Conservation (phyloP, 2,797 vertebrate genomes). For the Mallotus villosus region DNA sequence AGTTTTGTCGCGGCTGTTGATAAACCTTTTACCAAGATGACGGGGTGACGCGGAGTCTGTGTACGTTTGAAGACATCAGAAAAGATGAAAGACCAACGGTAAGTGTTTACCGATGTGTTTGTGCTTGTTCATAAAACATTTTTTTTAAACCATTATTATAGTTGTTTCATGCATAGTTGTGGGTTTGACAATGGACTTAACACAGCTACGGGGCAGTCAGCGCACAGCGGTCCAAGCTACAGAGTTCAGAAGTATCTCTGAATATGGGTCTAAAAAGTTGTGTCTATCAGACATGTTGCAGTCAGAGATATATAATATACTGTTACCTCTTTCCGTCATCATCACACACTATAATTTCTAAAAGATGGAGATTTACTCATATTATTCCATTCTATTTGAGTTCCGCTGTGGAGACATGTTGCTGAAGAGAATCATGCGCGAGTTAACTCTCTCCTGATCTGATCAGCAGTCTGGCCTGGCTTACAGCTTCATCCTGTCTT, state of each 20-base stretch:
- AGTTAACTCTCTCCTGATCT: not conserved
- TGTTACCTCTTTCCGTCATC: too few relatives aligned
- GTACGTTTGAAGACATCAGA: slow-evolving; percentile 72
- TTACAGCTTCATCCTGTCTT: slow-evolving; percentile 29
- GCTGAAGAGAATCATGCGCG: not conserved
- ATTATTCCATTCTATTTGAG: not conserved
- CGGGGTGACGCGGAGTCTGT: slow-evolving; percentile 70
- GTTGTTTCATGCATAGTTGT: not conserved
- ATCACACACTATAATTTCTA: not conserved
- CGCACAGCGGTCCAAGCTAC: too few relatives aligned
- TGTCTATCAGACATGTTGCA: too few relatives aligned
- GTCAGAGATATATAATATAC: too few relatives aligned
- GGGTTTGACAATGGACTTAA: not conserved
- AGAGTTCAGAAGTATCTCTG: too few relatives aligned
- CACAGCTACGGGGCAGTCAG: not conserved
- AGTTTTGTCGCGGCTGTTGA: not conserved
- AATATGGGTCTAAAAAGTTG: too few relatives aligned
- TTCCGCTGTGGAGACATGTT: too few relatives aligned
- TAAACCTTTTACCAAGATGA: slow-evolving; percentile 61
- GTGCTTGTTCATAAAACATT: too few relatives aligned
- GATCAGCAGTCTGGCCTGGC: slow-evolving; percentile 2
- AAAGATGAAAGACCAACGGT: slow-evolving; percentile 61
- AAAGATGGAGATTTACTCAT: not conserved
- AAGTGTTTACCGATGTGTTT: slow-evolving; percentile 34
- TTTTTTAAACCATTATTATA: not conserved